These are phyloP conservation scores for Taeniopygia guttata DNA, from an alignment of 2,797 vertebrate genomes.

Conservation along the genomic window DNA sequence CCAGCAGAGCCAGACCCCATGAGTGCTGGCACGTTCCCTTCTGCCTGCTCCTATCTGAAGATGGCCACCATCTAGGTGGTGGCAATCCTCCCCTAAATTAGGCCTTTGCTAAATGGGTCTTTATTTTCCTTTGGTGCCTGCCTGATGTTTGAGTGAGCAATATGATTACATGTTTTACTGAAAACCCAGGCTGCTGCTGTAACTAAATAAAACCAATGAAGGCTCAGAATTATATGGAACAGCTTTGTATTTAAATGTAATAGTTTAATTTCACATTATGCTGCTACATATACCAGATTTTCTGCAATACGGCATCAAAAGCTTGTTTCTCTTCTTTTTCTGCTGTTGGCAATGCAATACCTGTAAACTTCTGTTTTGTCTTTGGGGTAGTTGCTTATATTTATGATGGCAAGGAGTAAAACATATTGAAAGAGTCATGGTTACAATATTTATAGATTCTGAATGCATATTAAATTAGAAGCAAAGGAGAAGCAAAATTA, in stretches of 20 bases:
- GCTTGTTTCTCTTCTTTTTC: not conserved
- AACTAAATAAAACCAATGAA: not conserved
- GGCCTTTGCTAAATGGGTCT: not conserved
- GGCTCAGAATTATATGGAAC: not conserved
- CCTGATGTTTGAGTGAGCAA: not conserved
- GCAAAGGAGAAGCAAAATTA: slow-evolving; percentile 43
- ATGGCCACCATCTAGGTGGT: not conserved
- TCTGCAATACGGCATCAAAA: not conserved
- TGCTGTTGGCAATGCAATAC: slow-evolving; percentile 19
- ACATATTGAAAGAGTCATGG: slow-evolving; percentile 17
- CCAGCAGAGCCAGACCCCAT: not conserved
- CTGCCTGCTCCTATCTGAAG: not conserved
- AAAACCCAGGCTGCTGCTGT: not conserved
- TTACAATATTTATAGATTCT: slow-evolving; percentile 55
- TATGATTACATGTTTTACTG: not conserved
- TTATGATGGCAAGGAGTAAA: slow-evolving; percentile 35
- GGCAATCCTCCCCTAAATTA: not conserved
- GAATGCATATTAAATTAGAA: slow-evolving; percentile 58
- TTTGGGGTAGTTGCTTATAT: not conserved
- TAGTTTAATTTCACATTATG: slow-evolving; percentile 1
- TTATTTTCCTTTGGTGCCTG: not conserved
- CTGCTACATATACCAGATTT: not conserved
- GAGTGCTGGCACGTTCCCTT: not conserved
- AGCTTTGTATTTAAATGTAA: not conserved
- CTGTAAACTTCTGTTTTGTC: not conserved